Conservation (phyloP, 2,113 vertebrate species). For the Stercorarius parasiticus region DNA sequence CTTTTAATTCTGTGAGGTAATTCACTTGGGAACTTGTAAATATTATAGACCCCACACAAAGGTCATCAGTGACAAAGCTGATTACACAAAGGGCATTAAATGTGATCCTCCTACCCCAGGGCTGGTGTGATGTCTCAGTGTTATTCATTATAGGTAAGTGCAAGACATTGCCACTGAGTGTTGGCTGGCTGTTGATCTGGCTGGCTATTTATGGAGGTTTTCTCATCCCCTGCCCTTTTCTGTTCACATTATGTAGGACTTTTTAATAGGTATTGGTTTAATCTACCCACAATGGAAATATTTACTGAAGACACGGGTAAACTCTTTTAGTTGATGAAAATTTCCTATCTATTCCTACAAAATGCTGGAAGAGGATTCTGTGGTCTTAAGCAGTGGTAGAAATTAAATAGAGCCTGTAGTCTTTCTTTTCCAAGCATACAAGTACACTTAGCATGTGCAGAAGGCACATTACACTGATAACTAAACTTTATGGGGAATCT, state of each 20-base stretch:
- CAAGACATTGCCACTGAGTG: neutral
- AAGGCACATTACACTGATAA: neutral
- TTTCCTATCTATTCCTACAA: neutral
- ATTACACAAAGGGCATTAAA: neutral
- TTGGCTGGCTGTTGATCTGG: neutral
- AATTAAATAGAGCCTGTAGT: neutral
- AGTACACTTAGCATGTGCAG: neutral
- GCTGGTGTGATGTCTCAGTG: neutral
- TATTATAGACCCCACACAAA: neutral
- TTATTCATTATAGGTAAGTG: fast-evolving
- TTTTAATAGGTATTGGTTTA: neutral
- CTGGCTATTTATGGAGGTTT: neutral
- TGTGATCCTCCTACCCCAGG: neutral
- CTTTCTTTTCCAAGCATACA: neutral
- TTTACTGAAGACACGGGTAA: neutral
- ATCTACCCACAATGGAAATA: neutral
- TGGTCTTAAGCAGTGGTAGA: neutral
- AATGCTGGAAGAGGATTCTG: neutral
- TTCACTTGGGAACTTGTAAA: neutral
- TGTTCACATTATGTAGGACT: neutral
- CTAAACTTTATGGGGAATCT: neutral
- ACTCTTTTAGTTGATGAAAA: neutral
- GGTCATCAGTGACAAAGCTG: neutral
- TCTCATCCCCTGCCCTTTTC: neutral
- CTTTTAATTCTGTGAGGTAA: neutral